Evolutionary conservation across 2,888 invertebrate species (phyloP), one percentile per base, ranked within the genome.

Genomic region (Amphimallon solstitiale): DNA sequence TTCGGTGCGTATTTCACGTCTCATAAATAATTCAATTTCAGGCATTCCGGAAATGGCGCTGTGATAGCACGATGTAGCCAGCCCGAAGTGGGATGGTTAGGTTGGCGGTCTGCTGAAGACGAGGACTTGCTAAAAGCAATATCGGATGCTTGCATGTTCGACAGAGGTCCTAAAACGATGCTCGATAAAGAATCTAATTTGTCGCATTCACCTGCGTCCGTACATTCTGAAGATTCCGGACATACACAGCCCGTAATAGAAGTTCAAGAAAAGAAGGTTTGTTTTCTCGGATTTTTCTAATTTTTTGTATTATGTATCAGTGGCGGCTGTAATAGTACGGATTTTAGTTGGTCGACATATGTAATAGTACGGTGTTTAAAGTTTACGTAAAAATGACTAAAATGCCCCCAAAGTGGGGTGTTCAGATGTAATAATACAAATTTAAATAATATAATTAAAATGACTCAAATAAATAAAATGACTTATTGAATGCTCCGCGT

Each of bases 61-160:
- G 95, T 98, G 40, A 90, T 98, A 75, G 95, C 96, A 10, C 90
- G 98, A 21, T 93, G 94, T 75, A 95, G 95, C 76, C 98, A 98
- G 82, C 98, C 98, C 0, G 95, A 95, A 83, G 94, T 97, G 9
- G 97, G 98, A 54, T 95, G 95, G 92, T 85, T 97, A 40, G 95
- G 96, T 63, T 97, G 97, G 95, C 87, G 98, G 56, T 94, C 92
- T 70, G 83, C 87, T 48, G 92, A 94, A 75, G 98, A 98, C 82
- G 98, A 98, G 83, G 89, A 92, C 69, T 84, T 98, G 52, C 82
- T 98, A 5, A 92, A 93, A 73, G 92, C 93, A 19, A 87, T 95
- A 70, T 90, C 92, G 17, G 88, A 90, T 78, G 94, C 95, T 1
- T 94, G 93, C 83, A 88, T 88, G 72, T 89, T 88, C 67, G 93